phyloP scores from a whole-genome alignment of 1,140 invertebrate species.

The Portunus trituberculatus region DNA sequence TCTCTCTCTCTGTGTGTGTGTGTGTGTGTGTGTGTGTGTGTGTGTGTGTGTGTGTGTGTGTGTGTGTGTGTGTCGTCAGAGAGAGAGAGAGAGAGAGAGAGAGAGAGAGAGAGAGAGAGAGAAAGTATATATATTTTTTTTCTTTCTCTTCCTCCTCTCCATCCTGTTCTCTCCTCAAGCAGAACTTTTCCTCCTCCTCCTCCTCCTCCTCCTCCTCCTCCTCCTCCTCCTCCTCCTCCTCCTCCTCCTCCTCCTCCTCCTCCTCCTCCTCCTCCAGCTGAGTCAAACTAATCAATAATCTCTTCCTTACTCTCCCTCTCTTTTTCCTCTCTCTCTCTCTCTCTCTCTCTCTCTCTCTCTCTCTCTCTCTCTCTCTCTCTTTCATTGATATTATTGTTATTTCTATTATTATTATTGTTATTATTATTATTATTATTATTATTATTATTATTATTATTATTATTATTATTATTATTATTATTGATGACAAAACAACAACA shows the following conservation, averaged over 20 bases:
- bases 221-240: not conserved
- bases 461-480: not conserved
- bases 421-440: not conserved
- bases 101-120: too few species aligned
- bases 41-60: not conserved
- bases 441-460: not conserved
- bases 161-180: not conserved
- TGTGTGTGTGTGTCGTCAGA: not conserved
- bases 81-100: too few species aligned
- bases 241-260: not conserved
- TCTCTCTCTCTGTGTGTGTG: not conserved
- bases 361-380: not conserved
- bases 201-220: not conserved
- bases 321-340: not conserved
- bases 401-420: too few species aligned
- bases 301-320: not conserved
- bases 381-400: not conserved
- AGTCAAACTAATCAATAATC: not conserved
- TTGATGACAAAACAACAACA: too few species aligned
- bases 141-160: not conserved
- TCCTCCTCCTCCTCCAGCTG: not conserved
- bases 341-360: not conserved
- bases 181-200: not conserved
- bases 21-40: not conserved
- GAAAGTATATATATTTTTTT: not conserved